These are phyloP conservation scores for Cephus rjabovi DNA, from an alignment of 2,888 invertebrate genomes.

Conservation along the genomic window DNA sequence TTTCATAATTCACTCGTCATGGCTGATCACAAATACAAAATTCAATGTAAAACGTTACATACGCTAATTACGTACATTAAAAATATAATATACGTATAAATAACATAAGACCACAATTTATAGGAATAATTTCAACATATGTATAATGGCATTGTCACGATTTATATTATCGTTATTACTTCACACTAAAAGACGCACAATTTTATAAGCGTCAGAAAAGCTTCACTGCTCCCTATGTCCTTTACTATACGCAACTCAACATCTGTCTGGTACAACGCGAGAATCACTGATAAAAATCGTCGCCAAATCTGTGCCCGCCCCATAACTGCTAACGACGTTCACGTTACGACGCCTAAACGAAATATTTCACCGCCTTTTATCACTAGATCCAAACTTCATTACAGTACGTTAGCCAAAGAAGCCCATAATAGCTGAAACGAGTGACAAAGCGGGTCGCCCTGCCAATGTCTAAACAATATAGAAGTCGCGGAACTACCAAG, in stretches of 20 bases:
- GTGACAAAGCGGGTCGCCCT: background rate
- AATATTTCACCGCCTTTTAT: background rate
- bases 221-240: too few relatives aligned
- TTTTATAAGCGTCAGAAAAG: too few relatives aligned
- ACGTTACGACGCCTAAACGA: background rate
- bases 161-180: too few relatives aligned
- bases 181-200: too few relatives aligned
- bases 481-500: background rate
- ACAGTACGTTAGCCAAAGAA: background rate
- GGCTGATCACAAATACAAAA: too few relatives aligned
- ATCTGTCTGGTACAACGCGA: background rate
- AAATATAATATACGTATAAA: too few relatives aligned
- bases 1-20: too few relatives aligned
- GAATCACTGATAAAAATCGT: background rate
- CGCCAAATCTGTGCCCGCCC: background rate
- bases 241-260: background rate
- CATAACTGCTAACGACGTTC: background rate
- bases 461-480: background rate
- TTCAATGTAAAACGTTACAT: too few relatives aligned
- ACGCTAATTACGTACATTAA: too few relatives aligned
- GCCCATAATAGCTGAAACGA: background rate
- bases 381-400: background rate
- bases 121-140: too few relatives aligned
- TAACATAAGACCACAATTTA: too few relatives aligned
- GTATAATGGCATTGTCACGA: too few relatives aligned